Conservation (phyloP, 1,140 invertebrate genomes). For the Sminthurides bifidus region DNA sequence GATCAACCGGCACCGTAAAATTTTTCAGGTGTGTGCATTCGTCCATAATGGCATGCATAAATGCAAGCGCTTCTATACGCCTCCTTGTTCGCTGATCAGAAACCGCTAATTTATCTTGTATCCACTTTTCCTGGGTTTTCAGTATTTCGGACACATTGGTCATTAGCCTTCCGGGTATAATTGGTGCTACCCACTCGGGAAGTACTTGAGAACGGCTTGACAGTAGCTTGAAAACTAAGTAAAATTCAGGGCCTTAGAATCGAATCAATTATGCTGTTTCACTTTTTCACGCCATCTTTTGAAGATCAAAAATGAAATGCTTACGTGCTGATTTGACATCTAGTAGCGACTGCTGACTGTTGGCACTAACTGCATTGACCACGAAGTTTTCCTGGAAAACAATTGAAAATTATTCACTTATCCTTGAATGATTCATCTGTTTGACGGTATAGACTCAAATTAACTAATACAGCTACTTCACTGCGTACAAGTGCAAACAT, state of each 20-base stretch:
- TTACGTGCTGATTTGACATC: no score
- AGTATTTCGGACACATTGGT: background rate
- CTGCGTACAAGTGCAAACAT: no score
- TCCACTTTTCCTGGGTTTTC: constrained; percentile 1
- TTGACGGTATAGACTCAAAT: no score
- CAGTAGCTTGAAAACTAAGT: background rate
- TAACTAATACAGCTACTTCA: no score
- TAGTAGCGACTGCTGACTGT: no score
- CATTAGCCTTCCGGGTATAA: background rate
- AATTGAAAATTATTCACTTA: no score
- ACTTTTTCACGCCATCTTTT: no score
- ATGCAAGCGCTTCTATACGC: constrained; percentile 54
- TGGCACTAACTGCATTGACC: no score
- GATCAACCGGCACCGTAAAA: constrained; percentile 70
- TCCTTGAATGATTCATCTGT: no score
- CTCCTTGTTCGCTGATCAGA: background rate
- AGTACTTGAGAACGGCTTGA: background rate
- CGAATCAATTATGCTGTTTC: no score
- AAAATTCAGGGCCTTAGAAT: background rate
- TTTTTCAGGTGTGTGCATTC: constrained; percentile 94
- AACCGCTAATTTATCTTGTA: background rate
- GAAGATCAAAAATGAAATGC: no score
- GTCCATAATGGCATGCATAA: constrained; percentile 97
- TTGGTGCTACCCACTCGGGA: background rate
- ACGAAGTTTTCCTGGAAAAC: no score